phyloP scores from a whole-genome alignment of 2,888 invertebrate genomes.

The Drosophila falleni region DNA sequence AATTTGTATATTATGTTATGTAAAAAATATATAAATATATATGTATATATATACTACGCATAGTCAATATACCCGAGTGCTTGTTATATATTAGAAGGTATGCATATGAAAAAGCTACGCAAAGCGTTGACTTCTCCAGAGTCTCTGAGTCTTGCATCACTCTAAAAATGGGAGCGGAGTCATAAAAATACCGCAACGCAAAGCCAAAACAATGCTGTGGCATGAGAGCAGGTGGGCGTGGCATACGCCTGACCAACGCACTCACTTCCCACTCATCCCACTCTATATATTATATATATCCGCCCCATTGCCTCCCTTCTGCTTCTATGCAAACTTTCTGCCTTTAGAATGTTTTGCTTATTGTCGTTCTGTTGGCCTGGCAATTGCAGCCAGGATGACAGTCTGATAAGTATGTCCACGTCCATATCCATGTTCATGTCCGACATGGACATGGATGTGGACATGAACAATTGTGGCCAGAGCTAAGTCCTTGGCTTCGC shows the following conservation, averaged over 20 bases:
- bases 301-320: background rate
- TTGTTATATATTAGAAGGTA: background rate
- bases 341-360: slow-evolving; percentile 45
- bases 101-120: slow-evolving; percentile 22
- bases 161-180: slow-evolving; percentile 38
- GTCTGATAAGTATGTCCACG: slow-evolving; percentile 39
- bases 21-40: background rate
- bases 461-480: slow-evolving; percentile 1
- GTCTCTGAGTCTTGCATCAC: slow-evolving; percentile 36
- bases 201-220: slow-evolving; percentile 7
- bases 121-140: slow-evolving; percentile 34
- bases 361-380: slow-evolving; percentile 28
- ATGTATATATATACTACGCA: too few species aligned
- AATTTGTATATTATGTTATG: background rate
- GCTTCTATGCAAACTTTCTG: background rate
- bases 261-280: background rate
- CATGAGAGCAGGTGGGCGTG: slow-evolving; percentile 34
- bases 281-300: background rate
- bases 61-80: background rate
- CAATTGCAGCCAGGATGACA: slow-evolving; percentile 33
- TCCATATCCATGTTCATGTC: background rate
- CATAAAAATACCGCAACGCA: slow-evolving; percentile 45
- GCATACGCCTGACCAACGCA: slow-evolving; percentile 11
- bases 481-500: slow-evolving; percentile 10
- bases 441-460: background rate